These are phyloP conservation scores for Scaptomyza reducta DNA, from an alignment of 2,888 invertebrate genomes.

Conservation along the genomic window DNA sequence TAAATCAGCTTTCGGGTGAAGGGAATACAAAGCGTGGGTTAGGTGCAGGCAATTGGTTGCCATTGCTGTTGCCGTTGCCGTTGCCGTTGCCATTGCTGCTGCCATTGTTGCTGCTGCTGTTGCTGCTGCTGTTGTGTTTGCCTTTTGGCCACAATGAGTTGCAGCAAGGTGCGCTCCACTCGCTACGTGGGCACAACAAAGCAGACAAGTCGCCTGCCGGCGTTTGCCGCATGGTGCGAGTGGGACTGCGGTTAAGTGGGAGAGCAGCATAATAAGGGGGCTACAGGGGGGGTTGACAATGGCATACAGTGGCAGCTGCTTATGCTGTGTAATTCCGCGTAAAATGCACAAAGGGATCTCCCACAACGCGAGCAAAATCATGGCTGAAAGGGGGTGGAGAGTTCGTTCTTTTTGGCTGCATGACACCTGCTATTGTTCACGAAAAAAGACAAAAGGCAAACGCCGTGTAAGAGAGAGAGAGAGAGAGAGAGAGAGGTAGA, in stretches of 20 bases:
- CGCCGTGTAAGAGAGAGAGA: conserved; percentile 2
- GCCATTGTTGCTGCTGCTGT: conserved; percentile 26
- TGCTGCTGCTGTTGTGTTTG: conserved; percentile 61
- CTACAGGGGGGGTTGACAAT: conserved; percentile 1
- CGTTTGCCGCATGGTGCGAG: conserved; percentile 61
- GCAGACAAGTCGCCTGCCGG: conserved; percentile 68
- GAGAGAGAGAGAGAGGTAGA: conserved; percentile 1
- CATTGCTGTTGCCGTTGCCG: conserved; percentile 25
- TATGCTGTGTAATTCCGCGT: conserved; percentile 76
- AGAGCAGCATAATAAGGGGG: neutral
- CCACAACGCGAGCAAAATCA: conserved; percentile 9
- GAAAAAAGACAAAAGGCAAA: conserved; percentile 65
- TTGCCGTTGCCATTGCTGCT: conserved; percentile 37
- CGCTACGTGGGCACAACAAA: conserved; percentile 65
- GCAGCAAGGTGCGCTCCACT: conserved; percentile 23
- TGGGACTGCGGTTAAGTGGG: conserved; percentile 28
- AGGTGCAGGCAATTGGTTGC: conserved; percentile 62
- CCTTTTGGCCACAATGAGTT: conserved; percentile 70
- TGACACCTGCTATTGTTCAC: conserved; percentile 76
- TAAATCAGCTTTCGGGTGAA: conserved; percentile 59
- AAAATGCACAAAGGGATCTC: conserved; percentile 75
- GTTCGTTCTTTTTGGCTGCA: conserved; percentile 33
- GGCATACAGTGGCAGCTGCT: conserved; percentile 60
- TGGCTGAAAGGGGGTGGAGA: neutral
- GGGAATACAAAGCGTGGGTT: neutral